Percentiles rank a stretch among this genome's conserved stretches.
phyloP scores from a whole-genome alignment of 2,113 vertebrate genomes.

The Xerus inauris region DNA sequence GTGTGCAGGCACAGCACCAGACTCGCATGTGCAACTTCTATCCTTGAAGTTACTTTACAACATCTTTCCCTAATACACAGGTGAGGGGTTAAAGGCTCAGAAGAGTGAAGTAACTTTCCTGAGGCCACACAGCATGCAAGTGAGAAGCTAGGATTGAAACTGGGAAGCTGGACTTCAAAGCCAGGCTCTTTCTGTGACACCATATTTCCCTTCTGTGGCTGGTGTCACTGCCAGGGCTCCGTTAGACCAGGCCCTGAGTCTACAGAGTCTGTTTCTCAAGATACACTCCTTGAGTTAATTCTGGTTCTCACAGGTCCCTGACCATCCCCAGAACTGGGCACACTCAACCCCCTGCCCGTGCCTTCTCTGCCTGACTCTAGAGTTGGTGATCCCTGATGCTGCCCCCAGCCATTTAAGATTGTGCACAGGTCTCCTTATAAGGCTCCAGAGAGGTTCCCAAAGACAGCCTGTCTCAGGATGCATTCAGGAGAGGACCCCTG shows the following conservation, averaged over 20 bases:
- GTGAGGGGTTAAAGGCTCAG: not conserved
- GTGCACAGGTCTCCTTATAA: not conserved
- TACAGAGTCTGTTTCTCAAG: not conserved
- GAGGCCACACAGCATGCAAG: not conserved
- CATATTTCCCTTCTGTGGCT: not conserved
- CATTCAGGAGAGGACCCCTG: not conserved
- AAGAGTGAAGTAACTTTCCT: not conserved
- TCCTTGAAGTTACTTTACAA: not conserved
- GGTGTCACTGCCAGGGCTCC: not conserved
- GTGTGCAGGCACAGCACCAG: not conserved
- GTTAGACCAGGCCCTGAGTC: not conserved
- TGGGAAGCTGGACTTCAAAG: not conserved
- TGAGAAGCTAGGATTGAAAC: not conserved
- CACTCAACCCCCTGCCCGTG: rapidly evolving
- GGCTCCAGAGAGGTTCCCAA: not conserved
- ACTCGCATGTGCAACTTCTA: rapidly evolving
- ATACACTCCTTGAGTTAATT: not conserved
- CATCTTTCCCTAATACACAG: rapidly evolving
- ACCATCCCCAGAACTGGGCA: rapidly evolving
- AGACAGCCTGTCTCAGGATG: not conserved
- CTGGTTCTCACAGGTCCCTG: not conserved
- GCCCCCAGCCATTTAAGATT: not conserved
- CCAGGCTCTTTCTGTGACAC: not conserved
- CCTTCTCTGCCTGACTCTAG: not conserved
- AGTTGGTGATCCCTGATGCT: not conserved